phyloP scores from a whole-genome alignment of 1,140 invertebrate species.

The Drosophila simulans region DNA sequence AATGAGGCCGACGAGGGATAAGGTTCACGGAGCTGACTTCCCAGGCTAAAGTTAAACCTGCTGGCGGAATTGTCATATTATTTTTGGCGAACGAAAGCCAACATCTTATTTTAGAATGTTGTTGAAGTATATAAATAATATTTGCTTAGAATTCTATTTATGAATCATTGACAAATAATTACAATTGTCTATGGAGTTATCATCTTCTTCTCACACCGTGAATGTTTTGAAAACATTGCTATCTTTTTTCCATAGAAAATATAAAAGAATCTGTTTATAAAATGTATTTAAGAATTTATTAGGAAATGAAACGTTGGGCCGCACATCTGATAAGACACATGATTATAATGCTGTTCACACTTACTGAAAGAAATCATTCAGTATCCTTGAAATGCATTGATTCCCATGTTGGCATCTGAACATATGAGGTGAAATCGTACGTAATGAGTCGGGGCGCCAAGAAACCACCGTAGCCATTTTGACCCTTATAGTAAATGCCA shows the following conservation, averaged over 20 bases:
- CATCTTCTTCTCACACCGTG: too few species aligned
- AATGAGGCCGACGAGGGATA: constrained; percentile 1
- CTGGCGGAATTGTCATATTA: constrained; percentile 15
- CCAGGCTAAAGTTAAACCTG: constrained; percentile 41
- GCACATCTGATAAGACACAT: too few species aligned
- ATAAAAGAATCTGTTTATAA: too few species aligned
- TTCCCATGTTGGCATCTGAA: constrained; percentile 84
- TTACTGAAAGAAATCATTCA: too few species aligned
- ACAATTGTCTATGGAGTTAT: too few species aligned
- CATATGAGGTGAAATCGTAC: constrained; percentile 88
- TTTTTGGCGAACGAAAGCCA: background rate
- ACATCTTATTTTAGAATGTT: too few species aligned
- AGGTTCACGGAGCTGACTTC: constrained; percentile 2
- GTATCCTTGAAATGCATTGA: background rate
- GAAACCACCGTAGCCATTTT: constrained; percentile 89
- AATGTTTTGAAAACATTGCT: background rate
- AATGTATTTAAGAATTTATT: too few species aligned
- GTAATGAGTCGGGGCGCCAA: constrained; percentile 91
- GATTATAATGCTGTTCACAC: too few species aligned
- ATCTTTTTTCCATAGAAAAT: background rate
- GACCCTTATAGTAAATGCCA: constrained; percentile 92
- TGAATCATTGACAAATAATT: too few species aligned
- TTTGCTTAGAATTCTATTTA: too few species aligned
- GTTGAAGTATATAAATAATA: too few species aligned
- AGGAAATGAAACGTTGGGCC: too few species aligned